Evolutionary conservation across 1,140 invertebrate genomes (phyloP), one percentile per base, ranked within the genome.

Genomic region (Cydia splendana): DNA sequence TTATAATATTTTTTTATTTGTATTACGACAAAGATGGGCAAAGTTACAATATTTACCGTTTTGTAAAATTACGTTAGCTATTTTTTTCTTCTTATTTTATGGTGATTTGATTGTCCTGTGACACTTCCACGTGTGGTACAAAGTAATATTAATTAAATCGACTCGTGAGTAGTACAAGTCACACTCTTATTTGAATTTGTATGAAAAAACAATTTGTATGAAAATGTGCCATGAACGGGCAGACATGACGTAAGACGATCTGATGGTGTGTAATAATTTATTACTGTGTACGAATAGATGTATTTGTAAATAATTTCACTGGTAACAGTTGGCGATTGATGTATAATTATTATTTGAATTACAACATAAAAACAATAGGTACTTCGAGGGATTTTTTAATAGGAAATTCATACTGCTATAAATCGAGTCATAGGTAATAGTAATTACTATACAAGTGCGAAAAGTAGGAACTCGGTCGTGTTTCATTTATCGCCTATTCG

Each of bases 221-320:
- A 76, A 53, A 79, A 89, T 88, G 88, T 90, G 88, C 88, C 88
- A 90, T 90, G 82, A 75, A 84, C 78, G 81, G 88, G 85, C 88
- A 88, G 82, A 84, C 80, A 83, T 69, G 24, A 45, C 57, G 69
- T 62, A 65, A 73, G 51, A 74, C 28, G 30, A 30, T 28, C 42
- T 51, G 45, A 34, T 57, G 42, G 10, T 76, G 65, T 76, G 30
- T 76, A 53, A 73, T 73, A 65, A 77, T 74, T 53, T 74, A 74
- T 38, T 42, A 71, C 67, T 38, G 67, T 18, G 67, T 71, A 38
- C 67, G 67, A 20, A 42, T 71, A 71, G n/a, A 38, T 15, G 5
- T 71, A 71, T 71, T 71, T 71, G 67, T 71, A 71, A 71, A 71
- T 71, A 71, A 42, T 71, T 42, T 45, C 13, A 38, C 67, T 18